phyloP scores from a whole-genome alignment of 2,113 vertebrate genomes.

The Bombycilla garrulus region DNA sequence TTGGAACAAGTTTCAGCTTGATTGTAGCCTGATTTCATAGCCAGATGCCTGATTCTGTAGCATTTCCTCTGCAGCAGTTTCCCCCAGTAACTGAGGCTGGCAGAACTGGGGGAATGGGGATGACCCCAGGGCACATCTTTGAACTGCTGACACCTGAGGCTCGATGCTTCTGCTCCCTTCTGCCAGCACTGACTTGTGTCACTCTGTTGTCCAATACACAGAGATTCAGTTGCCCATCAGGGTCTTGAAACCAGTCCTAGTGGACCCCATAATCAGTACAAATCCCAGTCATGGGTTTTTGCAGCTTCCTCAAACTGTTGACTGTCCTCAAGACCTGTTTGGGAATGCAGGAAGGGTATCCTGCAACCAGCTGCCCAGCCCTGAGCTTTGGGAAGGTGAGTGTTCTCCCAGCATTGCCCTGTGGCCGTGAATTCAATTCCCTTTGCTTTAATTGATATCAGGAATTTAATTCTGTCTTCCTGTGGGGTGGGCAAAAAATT shows the following conservation, averaged over 20 bases:
- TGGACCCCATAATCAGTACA: background rate
- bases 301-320: background rate
- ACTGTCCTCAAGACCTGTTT: background rate
- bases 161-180: background rate
- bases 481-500: background rate
- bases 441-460: background rate
- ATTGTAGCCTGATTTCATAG: background rate
- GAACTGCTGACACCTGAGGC: background rate
- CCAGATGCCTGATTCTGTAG: background rate
- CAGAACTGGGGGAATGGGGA: background rate
- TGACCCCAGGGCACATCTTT: background rate
- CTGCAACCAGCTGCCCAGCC: background rate
- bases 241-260: background rate
- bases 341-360: background rate
- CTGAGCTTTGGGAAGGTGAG: background rate
- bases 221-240: background rate
- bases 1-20: background rate
- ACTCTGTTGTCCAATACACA: rapidly evolving
- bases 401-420: background rate
- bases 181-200: rapidly evolving
- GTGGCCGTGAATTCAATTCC: background rate
- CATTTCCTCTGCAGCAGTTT: background rate
- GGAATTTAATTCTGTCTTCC: background rate
- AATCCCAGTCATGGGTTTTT: background rate
- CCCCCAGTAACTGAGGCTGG: background rate